Evolutionary conservation across 2,888 invertebrate species (phyloP).

Genomic region (Meiosimyza decipiens): DNA sequence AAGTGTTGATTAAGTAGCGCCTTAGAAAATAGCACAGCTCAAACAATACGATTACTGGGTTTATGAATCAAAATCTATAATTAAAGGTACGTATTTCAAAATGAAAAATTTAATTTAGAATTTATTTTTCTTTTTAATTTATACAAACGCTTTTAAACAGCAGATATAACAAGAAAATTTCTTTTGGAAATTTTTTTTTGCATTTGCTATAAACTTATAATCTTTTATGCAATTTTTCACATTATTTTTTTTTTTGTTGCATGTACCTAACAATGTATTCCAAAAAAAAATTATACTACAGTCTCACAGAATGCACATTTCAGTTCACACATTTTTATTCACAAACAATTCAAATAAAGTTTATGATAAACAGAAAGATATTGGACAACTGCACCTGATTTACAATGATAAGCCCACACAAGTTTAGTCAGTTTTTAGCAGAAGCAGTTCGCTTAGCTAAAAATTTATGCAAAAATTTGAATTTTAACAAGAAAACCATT

Average conservation of each 20-base stretch:
- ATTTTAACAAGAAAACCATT: background rate
- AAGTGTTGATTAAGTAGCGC: too few relatives aligned
- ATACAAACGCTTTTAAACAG: too few relatives aligned
- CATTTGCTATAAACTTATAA: slow-evolving; percentile 18
- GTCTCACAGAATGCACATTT: slow-evolving; percentile 22
- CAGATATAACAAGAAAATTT: background rate
- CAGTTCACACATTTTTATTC: background rate
- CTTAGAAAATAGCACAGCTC: too few relatives aligned
- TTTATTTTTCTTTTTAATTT: too few relatives aligned
- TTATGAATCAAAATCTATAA: too few relatives aligned
- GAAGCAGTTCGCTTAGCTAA: background rate
- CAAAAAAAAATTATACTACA: slow-evolving; percentile 16
- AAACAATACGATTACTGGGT: too few relatives aligned
- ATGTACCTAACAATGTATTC: slow-evolving; percentile 18
- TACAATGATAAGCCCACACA: background rate
- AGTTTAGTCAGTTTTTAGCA: background rate
- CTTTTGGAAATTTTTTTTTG: slow-evolving; percentile 14
- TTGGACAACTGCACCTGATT: background rate
- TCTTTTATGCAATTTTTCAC: slow-evolving; percentile 27
- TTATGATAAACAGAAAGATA: background rate
- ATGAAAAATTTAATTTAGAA: too few relatives aligned
- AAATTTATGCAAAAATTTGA: background rate
- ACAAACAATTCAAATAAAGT: background rate
- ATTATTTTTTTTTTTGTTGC: slow-evolving; percentile 10
- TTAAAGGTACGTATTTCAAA: too few relatives aligned